Base-by-base conservation (phyloP, 2,888 invertebrate genomes). In the Spilosoma lubricipeda region DNA sequence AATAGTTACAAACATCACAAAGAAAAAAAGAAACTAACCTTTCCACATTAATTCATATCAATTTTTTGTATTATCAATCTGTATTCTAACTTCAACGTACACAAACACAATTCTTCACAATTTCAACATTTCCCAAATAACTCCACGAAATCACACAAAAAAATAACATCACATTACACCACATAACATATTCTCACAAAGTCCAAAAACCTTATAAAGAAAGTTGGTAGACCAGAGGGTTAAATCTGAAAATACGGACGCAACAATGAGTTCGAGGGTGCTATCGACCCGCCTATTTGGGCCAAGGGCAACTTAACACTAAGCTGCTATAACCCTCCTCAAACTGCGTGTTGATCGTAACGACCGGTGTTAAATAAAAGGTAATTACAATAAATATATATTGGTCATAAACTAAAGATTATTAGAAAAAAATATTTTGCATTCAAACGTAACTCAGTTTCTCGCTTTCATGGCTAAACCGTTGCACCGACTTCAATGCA, bases 271-370 rank as follows among this genome's bases (percentile, higher is more conserved):
- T 74, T 72, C 23, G 66, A 64, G 59, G 72, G 77, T 80, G 64
- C 70, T 74, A 83, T 82, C 86, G 86, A 80, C 83, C 84, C 77
- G 70, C 23, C 73, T 45, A 88, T 84, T 64, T 71, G 66, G 87
- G 88, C 78, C 88, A 88, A 88, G 88, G 89, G 76, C 84, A 79
- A 64, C 72, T 73, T 75, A 70, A 70, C 67, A 66, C 36, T 36
- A 63, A 81, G 80, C 70, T 77, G 73, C 56, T 76, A 64, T 56
- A 73, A 79, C 80, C 77, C 70, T 70, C 70, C 72, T 52, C 67
- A 72, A 70, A 65, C 75, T 71, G 80, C 71, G 71, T 76, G 74
- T 64, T 70, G 72, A n/a, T 70, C 63, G 63, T 65, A 66, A 69
- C 65, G 45, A 71, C 63, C 64, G n/a, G 30, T 63, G 45, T 59